Evolutionary conservation across 2,797 vertebrate genomes (phyloP).

Genomic region (Gymnothorax javanicus): DNA sequence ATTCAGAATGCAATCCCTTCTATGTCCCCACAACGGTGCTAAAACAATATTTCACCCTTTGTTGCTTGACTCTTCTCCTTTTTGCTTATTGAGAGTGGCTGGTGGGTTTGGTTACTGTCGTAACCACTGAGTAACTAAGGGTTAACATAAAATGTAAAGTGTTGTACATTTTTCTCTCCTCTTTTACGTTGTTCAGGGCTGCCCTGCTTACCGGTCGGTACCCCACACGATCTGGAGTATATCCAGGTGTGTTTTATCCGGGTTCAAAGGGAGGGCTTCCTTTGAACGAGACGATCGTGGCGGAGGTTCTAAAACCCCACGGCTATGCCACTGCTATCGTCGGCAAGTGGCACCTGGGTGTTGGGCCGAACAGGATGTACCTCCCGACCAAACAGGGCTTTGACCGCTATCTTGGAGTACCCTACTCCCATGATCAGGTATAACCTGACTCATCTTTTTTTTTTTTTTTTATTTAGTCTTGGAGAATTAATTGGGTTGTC

Average conservation of each 20-base stretch:
- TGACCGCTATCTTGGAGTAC: slow-evolving; percentile 86
- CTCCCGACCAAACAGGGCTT: slow-evolving; percentile 88
- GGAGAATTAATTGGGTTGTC: no score
- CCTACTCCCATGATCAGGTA: slow-evolving; percentile 94
- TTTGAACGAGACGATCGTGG: slow-evolving; percentile 86
- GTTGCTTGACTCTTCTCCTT: no score
- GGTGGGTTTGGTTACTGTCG: no score
- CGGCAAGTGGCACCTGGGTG: slow-evolving; percentile 93
- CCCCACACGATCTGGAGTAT: slow-evolving; percentile 86
- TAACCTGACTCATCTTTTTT: slow-evolving; percentile 34
- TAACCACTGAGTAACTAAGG: no score
- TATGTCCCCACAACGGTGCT: background rate
- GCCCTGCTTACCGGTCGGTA: slow-evolving; percentile 88
- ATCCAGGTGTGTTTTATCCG: slow-evolving; percentile 85
- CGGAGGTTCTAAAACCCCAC: slow-evolving; percentile 80
- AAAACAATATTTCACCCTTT: background rate
- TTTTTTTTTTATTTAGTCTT: slow-evolving; percentile 20
- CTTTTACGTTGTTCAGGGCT: slow-evolving; percentile 66
- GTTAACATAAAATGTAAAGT: background rate
- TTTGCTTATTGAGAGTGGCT: no score
- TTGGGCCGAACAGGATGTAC: slow-evolving; percentile 77
- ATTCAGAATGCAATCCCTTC: background rate
- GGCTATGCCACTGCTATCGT: slow-evolving; percentile 86
- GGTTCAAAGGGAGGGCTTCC: slow-evolving; percentile 85
- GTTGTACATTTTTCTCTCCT: background rate